Evolutionary conservation across 2,888 invertebrate species (phyloP), one percentile per base, ranked within the genome.

Genomic region (Eupithecia dodoneata): DNA sequence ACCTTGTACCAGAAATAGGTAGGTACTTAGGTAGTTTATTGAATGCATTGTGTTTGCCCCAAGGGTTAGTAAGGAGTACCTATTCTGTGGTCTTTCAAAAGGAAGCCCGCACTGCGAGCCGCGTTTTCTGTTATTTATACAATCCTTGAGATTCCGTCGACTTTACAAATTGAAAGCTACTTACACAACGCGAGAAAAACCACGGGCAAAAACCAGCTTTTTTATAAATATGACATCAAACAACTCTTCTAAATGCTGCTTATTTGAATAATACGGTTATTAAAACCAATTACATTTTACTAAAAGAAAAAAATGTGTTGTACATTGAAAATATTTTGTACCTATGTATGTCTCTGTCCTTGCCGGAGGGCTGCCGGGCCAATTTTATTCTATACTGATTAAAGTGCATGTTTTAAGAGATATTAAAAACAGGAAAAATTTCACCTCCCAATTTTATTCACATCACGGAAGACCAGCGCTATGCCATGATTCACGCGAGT

Each of bases 11-110:
- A 63, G 30, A 30, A 12, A 63, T 63, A 18, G 63, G 30, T 63
- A 63, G 63, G 63, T 63, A 63, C 63, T 63, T 63, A 18, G 63
- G 30, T 30, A 63, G 63, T 63, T 63, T 63, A 63, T 63, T 63
- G 63, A 30, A 63, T 63, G 63, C 63, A 63, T 63, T 63, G 63
- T 63, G 63, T 63, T 63, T 63, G 30, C 63, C 63, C 63, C 9
- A 30, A 63, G 63, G 63, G 63, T 63, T 12, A 4, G 30, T 4
- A 63, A 63, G 63, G 63, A 63, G 10, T 63, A 12, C 63, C 59
- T 9, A 30, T 59, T 63, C 63, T 30, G 18, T 30, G 63, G 63
- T 10, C 12, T 30, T 30, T 18, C 4, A 59, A 59, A 18, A 59
- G 9, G 59, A 59, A 63, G 63, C 63, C 63, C 63, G 63, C 63